Evolutionary conservation across 2,888 invertebrate species (phyloP), one percentile per base, ranked within the genome.

Genomic region (Bembecia ichneumoniformis): DNA sequence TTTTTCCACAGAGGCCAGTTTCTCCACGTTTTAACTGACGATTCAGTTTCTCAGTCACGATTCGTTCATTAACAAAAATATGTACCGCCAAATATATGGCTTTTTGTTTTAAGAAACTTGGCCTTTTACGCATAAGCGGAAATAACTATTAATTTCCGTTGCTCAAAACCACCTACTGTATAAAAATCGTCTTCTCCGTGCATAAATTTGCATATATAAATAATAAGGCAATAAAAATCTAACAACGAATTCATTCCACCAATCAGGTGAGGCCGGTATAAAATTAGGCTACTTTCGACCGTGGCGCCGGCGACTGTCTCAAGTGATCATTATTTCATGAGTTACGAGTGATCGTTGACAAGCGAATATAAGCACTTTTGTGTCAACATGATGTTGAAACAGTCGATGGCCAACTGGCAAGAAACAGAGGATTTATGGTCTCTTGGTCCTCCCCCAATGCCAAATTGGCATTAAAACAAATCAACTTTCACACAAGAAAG

Each of bases 181-280:
- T 40, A 14, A 7, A 14, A 40, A 40, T 28, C 40, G n/a, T 40
- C 5, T 40, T 40, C 4, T 13, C 0, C 14, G 59, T 60, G 59
- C 63, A 62, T 63, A 62, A 65, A 66, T 74, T 74, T 74, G 74
- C 73, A 74, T 75, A 75, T 70, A 74, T 69, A 67, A 62, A 68
- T 70, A 63, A 62, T 67, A 71, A 71, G 71, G 64, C 62, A 63
- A 68, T 67, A 66, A 68, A 66, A 60, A 68, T 70, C 67, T 69
- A 64, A 69, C 64, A 62, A 68, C 60, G 63, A 61, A 67, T 63
- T 64, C 62, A 60, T 63, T 58, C 66, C 62, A 65, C 68, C 71
- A 68, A 68, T 71, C 66, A 66, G 64, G 68, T 71, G 67, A 62
- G 71, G 66, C 65, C 63, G 63, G 63, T 71, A n/a, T n/a, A 74